These are phyloP conservation scores for Nyctibius bracteatus DNA, from an alignment of 2,113 vertebrate genomes.

Conservation along the genomic window DNA sequence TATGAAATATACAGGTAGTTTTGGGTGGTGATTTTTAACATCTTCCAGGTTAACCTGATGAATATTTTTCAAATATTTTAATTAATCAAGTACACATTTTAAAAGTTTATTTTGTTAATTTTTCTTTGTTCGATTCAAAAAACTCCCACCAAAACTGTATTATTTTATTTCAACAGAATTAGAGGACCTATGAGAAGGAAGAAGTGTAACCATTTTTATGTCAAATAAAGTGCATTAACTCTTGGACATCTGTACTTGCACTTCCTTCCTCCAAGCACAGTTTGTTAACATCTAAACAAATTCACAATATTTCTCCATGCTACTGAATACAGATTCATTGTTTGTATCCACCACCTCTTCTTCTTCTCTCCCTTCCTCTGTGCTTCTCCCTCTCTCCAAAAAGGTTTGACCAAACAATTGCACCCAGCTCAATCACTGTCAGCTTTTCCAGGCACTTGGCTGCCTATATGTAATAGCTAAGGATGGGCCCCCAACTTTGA, in stretches of 20 bases:
- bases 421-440: neutral
- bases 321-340: neutral
- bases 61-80: neutral
- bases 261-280: neutral
- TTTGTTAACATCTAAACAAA: neutral
- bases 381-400: neutral
- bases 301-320: neutral
- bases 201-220: neutral
- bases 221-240: neutral
- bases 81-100: neutral
- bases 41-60: neutral
- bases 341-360: neutral
- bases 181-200: neutral
- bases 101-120: neutral
- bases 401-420: neutral
- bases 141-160: neutral
- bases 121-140: neutral
- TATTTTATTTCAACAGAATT: neutral
- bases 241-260: neutral
- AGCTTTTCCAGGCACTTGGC: neutral
- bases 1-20: neutral
- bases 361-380: neutral
- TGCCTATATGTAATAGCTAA: neutral
- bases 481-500: neutral
- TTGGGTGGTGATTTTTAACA: neutral